Percentiles rank a stretch among this genome's conserved stretches.
Evolutionary conservation across 2,113 vertebrate genomes (phyloP).

Genomic region (Phyllostomus hastatus): DNA sequence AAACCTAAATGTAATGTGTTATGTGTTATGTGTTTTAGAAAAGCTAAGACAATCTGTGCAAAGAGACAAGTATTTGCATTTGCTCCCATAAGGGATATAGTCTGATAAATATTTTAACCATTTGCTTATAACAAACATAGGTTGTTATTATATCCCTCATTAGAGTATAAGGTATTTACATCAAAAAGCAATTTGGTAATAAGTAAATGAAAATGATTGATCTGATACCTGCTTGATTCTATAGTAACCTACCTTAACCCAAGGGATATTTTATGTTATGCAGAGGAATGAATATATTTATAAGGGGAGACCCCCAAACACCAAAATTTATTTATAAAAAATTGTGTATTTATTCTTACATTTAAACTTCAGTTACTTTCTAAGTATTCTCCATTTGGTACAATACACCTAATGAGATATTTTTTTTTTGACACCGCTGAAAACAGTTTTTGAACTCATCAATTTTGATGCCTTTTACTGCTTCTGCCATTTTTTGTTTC

Average conservation of each 20-base stretch:
- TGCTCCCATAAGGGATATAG: not conserved
- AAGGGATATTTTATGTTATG: not conserved
- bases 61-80: not conserved
- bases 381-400: no score
- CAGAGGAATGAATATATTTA: not conserved
- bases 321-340: no score
- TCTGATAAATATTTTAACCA: not conserved
- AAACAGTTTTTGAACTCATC: no score
- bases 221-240: not conserved
- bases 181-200: no score
- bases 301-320: no score
- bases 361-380: no score
- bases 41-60: not conserved
- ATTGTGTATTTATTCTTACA: no score
- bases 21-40: not conserved
- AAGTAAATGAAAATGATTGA: not conserved
- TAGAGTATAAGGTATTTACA: no score
- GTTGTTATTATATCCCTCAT: not conserved
- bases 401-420: no score
- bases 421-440: no score
- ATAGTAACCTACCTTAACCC: not conserved
- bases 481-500: no score
- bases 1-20: not conserved
- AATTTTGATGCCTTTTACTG: no score
- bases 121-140: not conserved